Percentiles rank a stretch among this genome's conserved stretches.
Evolutionary conservation across 2,113 vertebrate genomes (phyloP).

Genomic region (Isichthys henryi): DNA sequence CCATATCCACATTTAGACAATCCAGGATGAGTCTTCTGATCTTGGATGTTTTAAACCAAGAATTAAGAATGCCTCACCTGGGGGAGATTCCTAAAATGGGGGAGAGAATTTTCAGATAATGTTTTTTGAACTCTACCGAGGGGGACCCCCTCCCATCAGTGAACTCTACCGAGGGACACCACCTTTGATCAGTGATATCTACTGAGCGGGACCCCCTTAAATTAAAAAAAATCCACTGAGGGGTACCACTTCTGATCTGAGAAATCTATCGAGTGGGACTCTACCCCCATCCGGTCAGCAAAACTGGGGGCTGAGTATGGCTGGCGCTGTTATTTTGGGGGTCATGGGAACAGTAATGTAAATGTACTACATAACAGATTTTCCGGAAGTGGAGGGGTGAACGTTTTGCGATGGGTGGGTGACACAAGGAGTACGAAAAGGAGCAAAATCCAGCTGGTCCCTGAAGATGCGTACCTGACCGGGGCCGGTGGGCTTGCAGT

Average conservation of each 20-base stretch:
- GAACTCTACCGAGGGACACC: too few species aligned
- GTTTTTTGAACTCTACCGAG: too few species aligned
- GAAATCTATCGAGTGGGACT: background rate
- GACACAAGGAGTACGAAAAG: background rate
- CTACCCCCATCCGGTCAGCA: background rate
- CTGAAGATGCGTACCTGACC: constrained; percentile 65
- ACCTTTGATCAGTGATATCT: too few species aligned
- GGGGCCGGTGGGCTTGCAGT: constrained; percentile 72
- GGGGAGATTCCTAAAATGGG: background rate
- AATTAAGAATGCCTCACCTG: background rate
- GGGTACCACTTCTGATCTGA: background rate
- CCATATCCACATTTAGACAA: background rate
- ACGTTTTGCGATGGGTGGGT: background rate
- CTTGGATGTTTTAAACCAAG: background rate
- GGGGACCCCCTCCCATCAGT: too few species aligned
- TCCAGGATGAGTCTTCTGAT: background rate
- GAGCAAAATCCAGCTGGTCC: background rate
- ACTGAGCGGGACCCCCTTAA: background rate
- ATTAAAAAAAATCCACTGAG: background rate
- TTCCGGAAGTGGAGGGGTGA: background rate
- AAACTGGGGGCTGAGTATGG: background rate
- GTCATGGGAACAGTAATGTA: background rate
- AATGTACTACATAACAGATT: background rate
- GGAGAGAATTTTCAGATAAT: background rate
- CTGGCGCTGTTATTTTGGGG: background rate